Evolutionary conservation across 2,113 vertebrate species (phyloP).

Genomic region (Gracilinanus agilis): DNA sequence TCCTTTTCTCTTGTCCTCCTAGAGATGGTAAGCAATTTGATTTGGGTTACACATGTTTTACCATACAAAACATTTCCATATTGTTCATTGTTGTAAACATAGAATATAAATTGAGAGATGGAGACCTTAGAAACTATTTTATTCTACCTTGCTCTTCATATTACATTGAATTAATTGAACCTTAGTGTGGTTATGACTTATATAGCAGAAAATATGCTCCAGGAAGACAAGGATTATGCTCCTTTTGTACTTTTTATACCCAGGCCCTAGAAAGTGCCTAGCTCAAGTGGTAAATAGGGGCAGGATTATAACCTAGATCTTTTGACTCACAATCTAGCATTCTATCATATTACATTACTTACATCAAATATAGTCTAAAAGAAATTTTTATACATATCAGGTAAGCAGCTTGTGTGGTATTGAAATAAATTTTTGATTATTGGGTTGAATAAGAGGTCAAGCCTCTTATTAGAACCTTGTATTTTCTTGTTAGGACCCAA

Average conservation of each 20-base stretch:
- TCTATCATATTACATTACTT: background rate
- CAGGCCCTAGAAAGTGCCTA: background rate
- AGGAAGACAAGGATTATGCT: background rate
- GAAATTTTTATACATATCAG: background rate
- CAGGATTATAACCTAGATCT: background rate
- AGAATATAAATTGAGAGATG: background rate
- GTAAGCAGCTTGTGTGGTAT: background rate
- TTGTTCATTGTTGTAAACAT: no score
- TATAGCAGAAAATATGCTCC: background rate
- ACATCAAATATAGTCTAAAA: background rate
- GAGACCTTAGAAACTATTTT: background rate
- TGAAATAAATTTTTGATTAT: background rate
- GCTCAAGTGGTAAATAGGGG: background rate
- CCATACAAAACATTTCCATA: no score
- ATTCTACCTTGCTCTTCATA: background rate
- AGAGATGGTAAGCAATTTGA: no score
- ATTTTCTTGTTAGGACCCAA: slow-evolving; percentile 25
- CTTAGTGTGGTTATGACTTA: background rate
- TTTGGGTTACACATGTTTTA: no score
- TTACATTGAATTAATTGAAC: background rate
- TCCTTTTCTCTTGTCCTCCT: background rate
- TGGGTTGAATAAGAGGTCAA: slow-evolving; percentile 24
- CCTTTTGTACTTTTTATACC: background rate
- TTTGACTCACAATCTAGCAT: background rate
- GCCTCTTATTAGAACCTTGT: slow-evolving; percentile 30